Evolutionary conservation across 2,113 vertebrate genomes (phyloP), one percentile per base, ranked within the genome.

Genomic region (Felis catus): DNA sequence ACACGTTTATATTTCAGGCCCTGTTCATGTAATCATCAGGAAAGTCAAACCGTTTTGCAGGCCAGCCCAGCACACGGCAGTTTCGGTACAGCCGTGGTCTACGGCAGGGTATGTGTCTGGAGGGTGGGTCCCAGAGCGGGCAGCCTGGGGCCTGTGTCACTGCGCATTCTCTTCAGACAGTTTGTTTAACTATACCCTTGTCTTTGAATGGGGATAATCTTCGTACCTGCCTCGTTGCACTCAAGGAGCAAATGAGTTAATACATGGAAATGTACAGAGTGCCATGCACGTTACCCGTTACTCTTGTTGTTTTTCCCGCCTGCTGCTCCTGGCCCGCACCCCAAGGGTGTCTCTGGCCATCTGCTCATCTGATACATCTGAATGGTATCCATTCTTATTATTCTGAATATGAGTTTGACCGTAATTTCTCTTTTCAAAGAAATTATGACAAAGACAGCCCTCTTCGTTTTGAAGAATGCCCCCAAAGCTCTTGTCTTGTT

Each of bases 401-500:
- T 48, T 92, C 25, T 29, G 58, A 63, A 68, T 41, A 2, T n/a
- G 7, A 89, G 11, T 82, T 71, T 89, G 71, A 74, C 31, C 73
- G 88, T 76, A 23, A 48, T 94, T 51, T 88, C n/a, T 70, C 39
- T 95, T 95, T 95, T 71, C n/a, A 93, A 68, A 79, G 33, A 92
- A 80, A 80, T 31, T 27, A 31, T 41, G 18, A 23, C 63, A 65
- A 80, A 92, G 82, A 19, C 53, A 80, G 31, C 33, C 36, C 36
- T 66, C 51, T 78, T 95, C 70, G 41, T 93, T 80, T 87, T 89
- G 74, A 71, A 58, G 70, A 84, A 61, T 84, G 63, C 12, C 3
- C 76, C 21, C 55, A 15, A 53, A 88, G 16, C 58, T 71, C 23
- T 89, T 33, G 0, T 92, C 15, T 61, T 89, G 15, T 94, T 73